Evolutionary conservation across 1,140 invertebrate species (phyloP), one percentile per base, ranked within the genome.

Genomic region (Drosophila subobscura): DNA sequence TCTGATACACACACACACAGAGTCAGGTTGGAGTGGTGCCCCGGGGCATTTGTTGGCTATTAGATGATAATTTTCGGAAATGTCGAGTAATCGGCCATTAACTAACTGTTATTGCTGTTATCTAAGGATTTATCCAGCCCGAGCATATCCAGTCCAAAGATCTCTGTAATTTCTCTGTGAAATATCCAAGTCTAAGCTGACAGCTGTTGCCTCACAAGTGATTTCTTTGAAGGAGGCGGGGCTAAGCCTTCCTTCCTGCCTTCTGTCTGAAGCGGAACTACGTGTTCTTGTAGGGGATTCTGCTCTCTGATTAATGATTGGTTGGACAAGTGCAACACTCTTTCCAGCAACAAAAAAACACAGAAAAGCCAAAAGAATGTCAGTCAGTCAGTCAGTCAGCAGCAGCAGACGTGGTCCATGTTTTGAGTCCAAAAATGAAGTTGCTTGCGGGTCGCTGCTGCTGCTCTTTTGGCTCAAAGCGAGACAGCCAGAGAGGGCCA

Each of bases 291-390:
- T 27, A 27, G 25, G 25, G 29, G 29, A 3, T 37, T 3, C 33
- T 10, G 8, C 10, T 4, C 70, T 65, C 68, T 81, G 73, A 80
- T 80, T 80, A 80, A 80, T 77, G 78, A 63, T 46, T 47, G 27
- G n/a, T 51, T 40, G 42, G 66, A 52, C 66, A 72, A 72, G 59
- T 76, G 59, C 63, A 76, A 70, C 51, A 71, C 50, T 37, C 4
- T 14, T 29, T 6, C 22, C 44, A 5, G 4, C 29, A 5, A 20
- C 41, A 5, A 2, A 23, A n/a, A 42, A 47, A 61, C 16, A 20
- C 16, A 20, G 16, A 20, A 20, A 20, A 20, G 16, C 16, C 16
- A 67, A 65, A 47, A 54, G 61, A 61, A 58, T 67, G 75, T 76
- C 79, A 66, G 47, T 70, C 55, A 57, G 63, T 42, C 42, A 58